These are phyloP conservation scores for Xylophagus ater DNA, from an alignment of 2,888 invertebrate genomes.

Conservation along the genomic window DNA sequence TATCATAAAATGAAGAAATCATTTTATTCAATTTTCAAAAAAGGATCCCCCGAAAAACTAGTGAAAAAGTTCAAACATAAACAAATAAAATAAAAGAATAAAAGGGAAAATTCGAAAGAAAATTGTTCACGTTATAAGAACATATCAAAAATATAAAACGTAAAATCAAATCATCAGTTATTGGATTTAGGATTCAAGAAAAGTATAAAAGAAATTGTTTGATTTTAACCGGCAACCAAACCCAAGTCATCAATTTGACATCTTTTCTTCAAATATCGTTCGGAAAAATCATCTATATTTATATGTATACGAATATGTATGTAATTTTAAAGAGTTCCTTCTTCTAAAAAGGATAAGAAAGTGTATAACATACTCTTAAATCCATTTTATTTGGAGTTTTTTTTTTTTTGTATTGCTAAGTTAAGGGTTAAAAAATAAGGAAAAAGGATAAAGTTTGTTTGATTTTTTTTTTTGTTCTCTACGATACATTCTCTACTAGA, in stretches of 20 bases:
- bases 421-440: not conserved
- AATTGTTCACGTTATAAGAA: constrained; percentile 5
- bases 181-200: constrained; percentile 15
- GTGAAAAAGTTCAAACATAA: not conserved
- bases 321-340: not conserved
- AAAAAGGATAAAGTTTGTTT: not conserved
- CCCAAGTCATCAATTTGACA: constrained; percentile 10
- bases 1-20: constrained; percentile 1
- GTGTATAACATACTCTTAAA: not conserved
- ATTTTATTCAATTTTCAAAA: constrained; percentile 6
- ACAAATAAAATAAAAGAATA: not conserved
- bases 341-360: not conserved
- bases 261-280: constrained; percentile 2
- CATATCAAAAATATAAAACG: constrained; percentile 11
- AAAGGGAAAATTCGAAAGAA: too few species aligned
- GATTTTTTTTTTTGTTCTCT: too few species aligned
- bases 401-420: not conserved
- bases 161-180: constrained; percentile 17
- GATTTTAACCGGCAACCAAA: constrained; percentile 8
- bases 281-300: constrained; percentile 2
- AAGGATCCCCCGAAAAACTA: not conserved
- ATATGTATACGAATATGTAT: constrained; percentile 2
- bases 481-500: too few species aligned
- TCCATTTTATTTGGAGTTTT: not conserved
- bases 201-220: constrained; percentile 13